Conservation (phyloP, 1,140 invertebrate genomes). For the Pseudoatta argentina region DNA sequence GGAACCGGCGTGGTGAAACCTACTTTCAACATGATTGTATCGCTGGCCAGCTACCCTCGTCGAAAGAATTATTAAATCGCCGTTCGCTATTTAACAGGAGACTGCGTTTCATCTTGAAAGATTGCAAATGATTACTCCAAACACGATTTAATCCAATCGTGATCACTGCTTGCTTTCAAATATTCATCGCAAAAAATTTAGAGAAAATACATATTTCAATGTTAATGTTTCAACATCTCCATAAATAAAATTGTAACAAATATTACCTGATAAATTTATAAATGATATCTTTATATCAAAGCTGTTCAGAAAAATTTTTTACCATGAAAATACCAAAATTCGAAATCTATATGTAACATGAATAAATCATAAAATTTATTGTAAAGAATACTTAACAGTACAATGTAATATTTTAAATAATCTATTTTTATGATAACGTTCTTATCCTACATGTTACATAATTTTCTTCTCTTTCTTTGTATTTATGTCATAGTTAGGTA, state of each 20-base stretch:
- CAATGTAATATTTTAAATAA: conserved; percentile 2
- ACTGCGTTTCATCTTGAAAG: conserved; percentile 11
- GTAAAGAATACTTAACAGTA: not conserved
- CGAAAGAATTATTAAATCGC: conserved; percentile 47
- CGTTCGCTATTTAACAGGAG: conserved; percentile 36
- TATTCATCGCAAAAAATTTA: conserved; percentile 1
- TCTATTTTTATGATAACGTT: not conserved
- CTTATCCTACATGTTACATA: not conserved
- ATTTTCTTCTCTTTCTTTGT: not conserved
- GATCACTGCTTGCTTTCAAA: conserved; percentile 6
- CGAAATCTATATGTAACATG: not conserved
- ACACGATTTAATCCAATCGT: conserved; percentile 8
- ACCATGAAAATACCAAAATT: not conserved
- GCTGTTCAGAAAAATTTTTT: not conserved
- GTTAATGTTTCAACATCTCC: not conserved
- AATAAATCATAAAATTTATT: not conserved
- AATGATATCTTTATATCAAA: not conserved
- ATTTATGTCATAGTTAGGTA: not conserved
- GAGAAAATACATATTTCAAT: not conserved
- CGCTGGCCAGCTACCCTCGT: conserved; percentile 39
- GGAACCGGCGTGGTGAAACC: conserved; percentile 63
- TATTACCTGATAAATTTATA: not conserved
- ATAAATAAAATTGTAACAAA: conserved; percentile 27
- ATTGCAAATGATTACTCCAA: conserved; percentile 17
- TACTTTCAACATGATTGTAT: conserved; percentile 78